These are phyloP conservation scores for Notechis scutatus DNA, from an alignment of 2,113 vertebrate species.

Conservation along the genomic window DNA sequence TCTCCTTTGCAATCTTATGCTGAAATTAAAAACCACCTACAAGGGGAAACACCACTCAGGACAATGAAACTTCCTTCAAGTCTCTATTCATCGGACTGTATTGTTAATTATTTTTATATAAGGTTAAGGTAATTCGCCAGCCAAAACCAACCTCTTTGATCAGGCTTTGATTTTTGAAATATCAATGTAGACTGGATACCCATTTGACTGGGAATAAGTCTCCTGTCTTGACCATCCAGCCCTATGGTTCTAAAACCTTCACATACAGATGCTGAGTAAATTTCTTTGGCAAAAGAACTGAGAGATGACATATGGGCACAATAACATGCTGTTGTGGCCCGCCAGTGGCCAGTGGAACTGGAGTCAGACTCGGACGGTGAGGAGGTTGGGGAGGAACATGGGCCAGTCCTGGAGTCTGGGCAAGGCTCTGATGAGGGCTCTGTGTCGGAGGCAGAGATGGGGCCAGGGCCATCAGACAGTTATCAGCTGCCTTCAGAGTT, in stretches of 20 bases:
- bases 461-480: no score
- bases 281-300: not conserved
- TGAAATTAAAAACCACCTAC: not conserved
- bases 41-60: no score
- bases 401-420: no score
- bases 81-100: not conserved
- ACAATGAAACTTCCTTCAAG: not conserved
- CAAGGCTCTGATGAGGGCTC: no score
- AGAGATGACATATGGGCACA: not conserved
- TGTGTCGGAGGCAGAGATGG: no score
- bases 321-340: not conserved
- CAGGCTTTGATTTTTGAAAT: not conserved
- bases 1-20: not conserved
- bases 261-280: not conserved
- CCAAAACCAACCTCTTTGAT: not conserved
- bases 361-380: no score
- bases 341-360: no score
- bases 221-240: not conserved
- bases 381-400: no score
- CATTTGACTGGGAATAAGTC: not conserved
- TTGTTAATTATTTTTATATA: not conserved
- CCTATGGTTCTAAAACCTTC: not conserved
- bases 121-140: not conserved
- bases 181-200: not conserved
- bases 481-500: no score